Conservation (phyloP, 2,113 vertebrate species). For the Calyptomena viridis region DNA sequence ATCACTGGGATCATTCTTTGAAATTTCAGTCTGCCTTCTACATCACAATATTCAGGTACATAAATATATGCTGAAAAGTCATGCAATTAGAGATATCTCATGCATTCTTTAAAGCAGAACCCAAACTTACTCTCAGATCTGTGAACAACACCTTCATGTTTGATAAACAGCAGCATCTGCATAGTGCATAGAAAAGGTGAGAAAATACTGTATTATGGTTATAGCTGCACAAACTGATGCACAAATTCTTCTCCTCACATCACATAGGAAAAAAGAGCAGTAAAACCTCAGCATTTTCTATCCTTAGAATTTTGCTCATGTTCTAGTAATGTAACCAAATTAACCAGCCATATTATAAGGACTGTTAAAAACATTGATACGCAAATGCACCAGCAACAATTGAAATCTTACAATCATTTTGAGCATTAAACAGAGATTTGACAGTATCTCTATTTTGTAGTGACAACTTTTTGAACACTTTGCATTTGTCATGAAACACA, state of each 20-base stretch:
- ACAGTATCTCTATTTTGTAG: constrained; percentile 38
- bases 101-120: not conserved
- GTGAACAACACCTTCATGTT: not conserved
- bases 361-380: not conserved
- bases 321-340: not conserved
- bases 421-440: constrained; percentile 29
- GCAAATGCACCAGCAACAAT: not conserved
- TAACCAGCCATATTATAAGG: not conserved
- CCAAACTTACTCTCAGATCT: not conserved
- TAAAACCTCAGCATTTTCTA: not conserved
- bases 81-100: not conserved
- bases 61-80: not conserved
- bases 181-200: not conserved
- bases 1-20: not conserved
- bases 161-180: not conserved
- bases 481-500: constrained; percentile 50
- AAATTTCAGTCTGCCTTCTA: not conserved
- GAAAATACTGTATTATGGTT: not conserved
- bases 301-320: not conserved
- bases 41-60: not conserved
- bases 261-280: not conserved
- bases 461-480: constrained; percentile 53
- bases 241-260: not conserved
- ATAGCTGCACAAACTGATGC: not conserved
- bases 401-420: not conserved